Evolutionary conservation across 2,797 vertebrate species (phyloP).

Genomic region (Gorsachius magnificus): DNA sequence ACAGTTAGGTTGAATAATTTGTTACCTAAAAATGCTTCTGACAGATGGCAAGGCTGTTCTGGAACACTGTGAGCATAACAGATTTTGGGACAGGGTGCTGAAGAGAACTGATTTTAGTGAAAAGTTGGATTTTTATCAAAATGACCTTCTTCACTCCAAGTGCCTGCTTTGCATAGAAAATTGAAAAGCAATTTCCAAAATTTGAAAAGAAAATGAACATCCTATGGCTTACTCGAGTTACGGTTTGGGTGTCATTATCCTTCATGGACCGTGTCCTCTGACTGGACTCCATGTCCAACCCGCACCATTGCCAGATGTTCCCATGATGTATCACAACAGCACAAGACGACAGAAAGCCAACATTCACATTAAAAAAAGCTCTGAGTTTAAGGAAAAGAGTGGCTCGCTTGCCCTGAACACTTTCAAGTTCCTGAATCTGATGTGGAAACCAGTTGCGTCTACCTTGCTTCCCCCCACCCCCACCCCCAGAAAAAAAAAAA

Average conservation of each 20-base stretch:
- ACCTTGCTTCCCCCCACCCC: fast-evolving
- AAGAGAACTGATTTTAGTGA: conserved; percentile 52
- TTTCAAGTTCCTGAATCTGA: not conserved
- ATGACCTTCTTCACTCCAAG: conserved; percentile 38
- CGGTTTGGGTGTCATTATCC: not conserved
- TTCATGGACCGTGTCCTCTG: not conserved
- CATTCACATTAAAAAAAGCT: not conserved
- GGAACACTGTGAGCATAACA: conserved; percentile 53
- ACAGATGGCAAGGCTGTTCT: conserved; percentile 45
- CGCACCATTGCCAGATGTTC: not conserved
- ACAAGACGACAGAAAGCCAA: not conserved
- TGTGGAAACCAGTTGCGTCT: not conserved
- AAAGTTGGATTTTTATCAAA: conserved; percentile 53
- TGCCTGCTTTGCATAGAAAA: conserved; percentile 31
- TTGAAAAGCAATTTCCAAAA: not conserved
- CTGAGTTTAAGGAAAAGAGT: not conserved
- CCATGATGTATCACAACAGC: not conserved
- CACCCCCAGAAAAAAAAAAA: not conserved
- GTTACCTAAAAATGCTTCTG: conserved; percentile 56
- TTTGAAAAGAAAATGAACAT: not conserved
- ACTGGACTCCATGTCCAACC: not conserved
- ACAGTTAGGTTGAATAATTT: conserved; percentile 49
- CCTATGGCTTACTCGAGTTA: not conserved
- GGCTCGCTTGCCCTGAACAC: not conserved
- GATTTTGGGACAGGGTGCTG: conserved; percentile 51